These are phyloP conservation scores for Carterocephalus palaemon DNA, from an alignment of 2,888 invertebrate genomes.

Conservation along the genomic window DNA sequence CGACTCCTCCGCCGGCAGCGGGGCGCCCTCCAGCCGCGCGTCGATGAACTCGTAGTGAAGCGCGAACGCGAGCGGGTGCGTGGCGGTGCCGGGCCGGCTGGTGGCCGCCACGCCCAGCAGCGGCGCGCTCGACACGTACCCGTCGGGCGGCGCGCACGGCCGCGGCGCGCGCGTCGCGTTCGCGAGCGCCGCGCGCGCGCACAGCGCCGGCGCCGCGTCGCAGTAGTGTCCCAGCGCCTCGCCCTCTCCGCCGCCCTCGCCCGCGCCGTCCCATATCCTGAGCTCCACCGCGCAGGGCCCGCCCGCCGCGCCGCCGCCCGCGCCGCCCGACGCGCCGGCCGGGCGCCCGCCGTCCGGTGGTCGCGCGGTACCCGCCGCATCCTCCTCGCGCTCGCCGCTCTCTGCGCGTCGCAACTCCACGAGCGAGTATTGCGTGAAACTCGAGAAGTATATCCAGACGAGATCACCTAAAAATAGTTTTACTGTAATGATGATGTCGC, in stretches of 20 bases:
- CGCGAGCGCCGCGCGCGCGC: constrained; percentile 87
- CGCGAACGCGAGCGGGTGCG: constrained; percentile 86
- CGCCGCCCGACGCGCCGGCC: constrained; percentile 31
- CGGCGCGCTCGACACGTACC: constrained; percentile 81
- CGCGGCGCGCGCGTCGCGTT: constrained; percentile 87
- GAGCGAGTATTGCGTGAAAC: constrained; percentile 88
- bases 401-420: constrained; percentile 73
- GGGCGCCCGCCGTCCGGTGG: constrained; percentile 28
- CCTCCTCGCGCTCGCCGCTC: constrained; percentile 73
- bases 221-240: constrained; percentile 83
- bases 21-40: constrained; percentile 85
- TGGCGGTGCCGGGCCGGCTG: constrained; percentile 85
- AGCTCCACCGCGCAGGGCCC: constrained; percentile 82
- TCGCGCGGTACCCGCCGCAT: constrained; percentile 35
- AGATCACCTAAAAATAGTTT: constrained; percentile 77
- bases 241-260: constrained; percentile 55
- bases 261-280: constrained; percentile 87
- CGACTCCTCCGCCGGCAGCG: constrained; percentile 65
- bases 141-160: constrained; percentile 88
- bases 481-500: neutral
- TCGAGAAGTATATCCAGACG: constrained; percentile 92
- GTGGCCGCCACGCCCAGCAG: constrained; percentile 63
- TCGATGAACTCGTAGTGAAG: constrained; percentile 91
- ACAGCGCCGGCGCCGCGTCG: constrained; percentile 86
- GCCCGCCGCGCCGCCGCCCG: constrained; percentile 24